These are phyloP conservation scores for Symphodus melops DNA, from an alignment of 2,113 vertebrate genomes.

Conservation along the genomic window DNA sequence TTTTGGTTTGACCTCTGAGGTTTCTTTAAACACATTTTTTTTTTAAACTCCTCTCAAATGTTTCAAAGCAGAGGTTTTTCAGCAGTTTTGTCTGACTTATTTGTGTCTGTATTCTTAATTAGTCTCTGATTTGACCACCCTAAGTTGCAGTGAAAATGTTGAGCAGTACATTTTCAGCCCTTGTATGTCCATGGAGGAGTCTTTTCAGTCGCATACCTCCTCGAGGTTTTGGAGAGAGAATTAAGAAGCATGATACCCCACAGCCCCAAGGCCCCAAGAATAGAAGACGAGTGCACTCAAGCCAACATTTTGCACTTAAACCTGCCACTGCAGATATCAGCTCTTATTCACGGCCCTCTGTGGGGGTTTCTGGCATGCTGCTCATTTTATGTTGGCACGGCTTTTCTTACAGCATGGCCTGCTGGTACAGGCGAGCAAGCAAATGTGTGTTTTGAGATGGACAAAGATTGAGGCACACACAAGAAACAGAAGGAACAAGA, in stretches of 20 bases:
- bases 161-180: not conserved
- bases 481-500: slow-evolving; percentile 13
- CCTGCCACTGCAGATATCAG: slow-evolving; percentile 52
- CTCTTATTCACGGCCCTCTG: slow-evolving; percentile 59
- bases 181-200: slow-evolving; percentile 18
- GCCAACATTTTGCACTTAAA: slow-evolving; percentile 61
- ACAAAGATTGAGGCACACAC: slow-evolving; percentile 29
- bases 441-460: slow-evolving; percentile 21
- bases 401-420: slow-evolving; percentile 43
- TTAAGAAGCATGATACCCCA: slow-evolving; percentile 42
- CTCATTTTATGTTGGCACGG: slow-evolving; percentile 56
- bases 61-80: no score
- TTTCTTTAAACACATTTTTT: not conserved
- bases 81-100: no score
- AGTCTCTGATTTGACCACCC: not conserved
- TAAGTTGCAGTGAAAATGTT: slow-evolving; percentile 24
- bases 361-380: slow-evolving; percentile 61
- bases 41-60: no score
- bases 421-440: slow-evolving; percentile 17
- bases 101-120: not conserved
- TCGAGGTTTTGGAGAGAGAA: slow-evolving; percentile 30
- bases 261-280: slow-evolving; percentile 39
- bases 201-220: slow-evolving; percentile 18
- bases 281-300: slow-evolving; percentile 46
- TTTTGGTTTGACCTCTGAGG: not conserved